These are phyloP conservation scores for Grantiella picta DNA, from an alignment of 2,113 vertebrate species.

Conservation along the genomic window DNA sequence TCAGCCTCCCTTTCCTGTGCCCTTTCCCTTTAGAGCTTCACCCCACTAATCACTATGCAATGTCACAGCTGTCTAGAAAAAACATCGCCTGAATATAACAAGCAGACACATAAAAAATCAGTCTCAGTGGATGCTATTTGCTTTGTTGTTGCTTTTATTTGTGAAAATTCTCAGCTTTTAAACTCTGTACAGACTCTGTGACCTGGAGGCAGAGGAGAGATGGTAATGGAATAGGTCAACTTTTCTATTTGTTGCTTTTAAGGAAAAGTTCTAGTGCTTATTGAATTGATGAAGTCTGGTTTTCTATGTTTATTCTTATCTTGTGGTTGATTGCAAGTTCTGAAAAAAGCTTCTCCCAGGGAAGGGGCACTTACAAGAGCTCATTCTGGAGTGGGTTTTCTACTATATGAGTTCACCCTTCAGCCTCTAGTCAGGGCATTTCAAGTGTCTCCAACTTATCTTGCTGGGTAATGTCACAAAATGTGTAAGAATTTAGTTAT, in stretches of 20 bases:
- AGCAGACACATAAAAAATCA: neutral
- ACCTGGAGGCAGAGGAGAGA: neutral
- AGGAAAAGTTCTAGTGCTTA: neutral
- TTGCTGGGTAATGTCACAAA: neutral
- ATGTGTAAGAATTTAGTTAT: neutral
- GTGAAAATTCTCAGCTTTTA: conserved; percentile 34
- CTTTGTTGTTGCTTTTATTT: conserved; percentile 13
- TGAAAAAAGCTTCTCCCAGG: neutral
- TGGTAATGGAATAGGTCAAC: neutral
- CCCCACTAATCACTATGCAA: conserved; percentile 1
- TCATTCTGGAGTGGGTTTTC: neutral
- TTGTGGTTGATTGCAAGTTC: neutral
- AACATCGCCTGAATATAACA: conserved; percentile 10
- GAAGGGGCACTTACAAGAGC: neutral
- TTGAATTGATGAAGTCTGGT: neutral
- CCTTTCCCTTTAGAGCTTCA: conserved; percentile 6
- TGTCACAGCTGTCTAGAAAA: conserved; percentile 50
- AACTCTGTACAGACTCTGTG: neutral
- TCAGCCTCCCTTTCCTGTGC: neutral
- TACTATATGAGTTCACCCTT: neutral
- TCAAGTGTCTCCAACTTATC: neutral
- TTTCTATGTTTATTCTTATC: neutral
- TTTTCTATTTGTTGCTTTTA: neutral
- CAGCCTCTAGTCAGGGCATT: neutral
- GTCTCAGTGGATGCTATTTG: neutral